Base-by-base conservation (phyloP, 2,888 invertebrate species). In the Abrostola tripartita region DNA sequence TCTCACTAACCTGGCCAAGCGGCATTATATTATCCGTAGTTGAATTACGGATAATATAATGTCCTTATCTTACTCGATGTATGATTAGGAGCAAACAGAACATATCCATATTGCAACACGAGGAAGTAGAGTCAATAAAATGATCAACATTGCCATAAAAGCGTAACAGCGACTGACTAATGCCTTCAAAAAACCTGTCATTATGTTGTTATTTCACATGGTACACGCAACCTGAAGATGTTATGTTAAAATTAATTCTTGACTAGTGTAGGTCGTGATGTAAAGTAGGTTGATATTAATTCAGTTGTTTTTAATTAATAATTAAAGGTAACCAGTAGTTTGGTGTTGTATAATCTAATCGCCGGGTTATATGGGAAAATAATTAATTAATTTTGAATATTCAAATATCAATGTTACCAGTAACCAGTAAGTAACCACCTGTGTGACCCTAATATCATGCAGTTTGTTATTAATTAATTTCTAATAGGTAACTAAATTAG, bases 171-270 rank as follows among this genome's bases (percentile, higher is more conserved):
- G 63, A 71, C 58, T 68, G 71, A 63, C 61, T 73, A 75, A 78
- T 68, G 66, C 65, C 64, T 54, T 55, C 56, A 62, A 65, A 56
- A 76, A 73, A 78, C 68, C 74, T 76, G 68, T 71, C 69, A 83
- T 82, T 82, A 83, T 57, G 74, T 71, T 52, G 44, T 55, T 68
- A 65, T 81, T 62, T 66, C 54, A 71, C 76, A 65, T 64, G 65
- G 71, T 74, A 71, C 63, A 71, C 65, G 74, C 68, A 74, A 77
- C 68, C 63, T 68, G 56, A 53, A 61, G 63, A 69, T 74, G 61
- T 75, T 72, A 65, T 72, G 61, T 56, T 53, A 51, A 36, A 75
- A 72, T 71, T 68, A 71, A 74, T 76, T 74, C 71, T 64, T 67
- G 61, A 59, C 35, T 65, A 65, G 62, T 57, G 65, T 63, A 71